Evolutionary conservation across 2,888 invertebrate species (phyloP), one percentile per base, ranked within the genome.

Genomic region (Gymnosoma rotundatum): DNA sequence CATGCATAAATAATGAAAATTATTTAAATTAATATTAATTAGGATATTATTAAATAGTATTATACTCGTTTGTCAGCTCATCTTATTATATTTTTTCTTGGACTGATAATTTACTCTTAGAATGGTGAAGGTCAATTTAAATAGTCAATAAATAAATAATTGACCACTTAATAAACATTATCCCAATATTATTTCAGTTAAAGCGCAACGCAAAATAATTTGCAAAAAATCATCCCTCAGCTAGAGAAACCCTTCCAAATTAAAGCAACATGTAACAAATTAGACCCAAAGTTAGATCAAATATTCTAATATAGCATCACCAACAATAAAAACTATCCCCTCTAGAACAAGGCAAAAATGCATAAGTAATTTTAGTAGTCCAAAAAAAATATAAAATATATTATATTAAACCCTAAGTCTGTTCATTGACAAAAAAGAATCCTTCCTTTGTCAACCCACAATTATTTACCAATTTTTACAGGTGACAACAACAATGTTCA

Each of bases 401-500:
- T n/a, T n/a, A n/a, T n/a, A n/a, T n/a, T n/a, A n/a, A n/a, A n/a
- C n/a, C n/a, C n/a, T n/a, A 54, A 81, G 72, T 56, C 38, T 20
- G 54, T 70, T 58, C 42, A 64, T 14, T 16, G 2, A 69, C 20
- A 69, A 54, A 18, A 38, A 14, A 14, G 38, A 58, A 18, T 9
- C 52, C 52, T 48, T 16, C n/a, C 32, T 50, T 14, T 20, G 18
- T 45, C 42, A 52, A 18, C 14, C 54, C 2, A 42, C n/a, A 2
- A 52, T 60, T 45, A 21, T 21, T n/a, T 79, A 52, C 18, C 52
- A 75, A 78, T 50, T 78, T 78, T 25, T 25, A 32, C 73, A 78
- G 82, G 61, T 69, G 36, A n/a, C 67, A 78, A 69, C 73, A 78
- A 61, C 70, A 76, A 56, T 52, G 50, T 69, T 56, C 36, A 54